Percentiles rank a stretch among this genome's conserved stretches.
These are phyloP conservation scores for Campylomormyrus numenius DNA, from an alignment of 2,113 vertebrate genomes.

Conservation along the genomic window DNA sequence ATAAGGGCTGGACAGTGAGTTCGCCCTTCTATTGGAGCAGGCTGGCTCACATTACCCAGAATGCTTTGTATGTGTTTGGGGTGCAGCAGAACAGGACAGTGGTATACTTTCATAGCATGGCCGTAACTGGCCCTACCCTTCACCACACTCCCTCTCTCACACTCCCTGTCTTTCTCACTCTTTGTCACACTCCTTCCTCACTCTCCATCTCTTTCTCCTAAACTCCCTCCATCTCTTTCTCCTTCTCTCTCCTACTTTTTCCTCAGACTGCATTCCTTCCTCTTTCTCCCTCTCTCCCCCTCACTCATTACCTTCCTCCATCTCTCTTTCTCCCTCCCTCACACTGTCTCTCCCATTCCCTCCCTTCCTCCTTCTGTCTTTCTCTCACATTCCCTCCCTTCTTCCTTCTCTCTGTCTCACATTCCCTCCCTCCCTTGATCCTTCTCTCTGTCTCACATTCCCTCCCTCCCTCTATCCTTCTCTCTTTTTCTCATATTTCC, in stretches of 20 bases:
- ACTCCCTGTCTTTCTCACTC: neutral
- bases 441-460: neutral
- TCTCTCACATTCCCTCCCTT: neutral
- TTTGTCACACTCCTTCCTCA: neutral
- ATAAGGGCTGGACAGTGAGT: neutral
- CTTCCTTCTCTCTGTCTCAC: neutral
- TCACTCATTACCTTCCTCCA: neutral
- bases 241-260: neutral
- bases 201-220: neutral
- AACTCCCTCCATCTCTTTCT: neutral
- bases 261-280: neutral
- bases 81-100: neutral
- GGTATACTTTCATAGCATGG: neutral
- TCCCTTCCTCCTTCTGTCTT: neutral
- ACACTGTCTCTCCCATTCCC: neutral
- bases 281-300: neutral
- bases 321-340: neutral
- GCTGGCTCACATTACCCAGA: neutral
- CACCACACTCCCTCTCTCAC: neutral
- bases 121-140: neutral
- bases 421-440: neutral
- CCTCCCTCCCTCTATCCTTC: neutral
- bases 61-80: neutral
- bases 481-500: too few relatives aligned
- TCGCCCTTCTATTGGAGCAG: neutral